A percentile compares a stretch with the other conserved stretches of the same genome.
phyloP scores from a whole-genome alignment of 2,113 vertebrate genomes.

The Circaetus cinerascens region DNA sequence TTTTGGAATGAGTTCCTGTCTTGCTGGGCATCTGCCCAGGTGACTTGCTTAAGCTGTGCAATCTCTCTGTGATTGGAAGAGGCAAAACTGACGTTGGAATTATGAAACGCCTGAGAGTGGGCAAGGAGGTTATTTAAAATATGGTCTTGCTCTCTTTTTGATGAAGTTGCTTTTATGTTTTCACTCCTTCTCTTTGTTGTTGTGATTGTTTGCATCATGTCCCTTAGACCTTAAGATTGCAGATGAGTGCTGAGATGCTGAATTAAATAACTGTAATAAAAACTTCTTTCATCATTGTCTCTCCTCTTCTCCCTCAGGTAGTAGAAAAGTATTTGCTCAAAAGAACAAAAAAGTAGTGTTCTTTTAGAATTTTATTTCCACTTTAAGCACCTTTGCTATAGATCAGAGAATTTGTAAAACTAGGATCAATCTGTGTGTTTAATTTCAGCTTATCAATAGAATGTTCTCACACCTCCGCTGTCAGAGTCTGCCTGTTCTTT shows the following conservation, averaged over 20 bases:
- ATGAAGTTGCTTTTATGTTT: not conserved
- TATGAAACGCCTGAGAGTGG: not conserved
- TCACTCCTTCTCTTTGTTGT: not conserved
- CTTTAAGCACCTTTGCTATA: not conserved
- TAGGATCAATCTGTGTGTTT: not conserved
- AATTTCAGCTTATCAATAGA: not conserved
- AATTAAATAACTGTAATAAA: not conserved
- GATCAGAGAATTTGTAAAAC: not conserved
- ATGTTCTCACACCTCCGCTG: not conserved
- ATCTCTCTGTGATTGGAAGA: not conserved
- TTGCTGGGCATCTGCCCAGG: not conserved
- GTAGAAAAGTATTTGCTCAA: not conserved
- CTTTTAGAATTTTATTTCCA: not conserved
- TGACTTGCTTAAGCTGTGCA: not conserved
- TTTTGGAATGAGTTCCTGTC: not conserved
- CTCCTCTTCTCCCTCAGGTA: not conserved
- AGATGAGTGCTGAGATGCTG: not conserved
- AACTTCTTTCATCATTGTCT: not conserved
- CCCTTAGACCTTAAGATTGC: not conserved
- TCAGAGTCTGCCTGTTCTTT: constrained; percentile 22
- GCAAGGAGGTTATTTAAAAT: not conserved
- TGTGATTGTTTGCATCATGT: not conserved
- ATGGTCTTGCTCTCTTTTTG: not conserved
- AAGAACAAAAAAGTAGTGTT: not conserved
- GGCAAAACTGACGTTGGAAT: not conserved